Evolutionary conservation across 30 jellyfish, hydroid and myxozoan genomes (phyloP).

Genomic region (Chironex yamaguchii): DNA sequence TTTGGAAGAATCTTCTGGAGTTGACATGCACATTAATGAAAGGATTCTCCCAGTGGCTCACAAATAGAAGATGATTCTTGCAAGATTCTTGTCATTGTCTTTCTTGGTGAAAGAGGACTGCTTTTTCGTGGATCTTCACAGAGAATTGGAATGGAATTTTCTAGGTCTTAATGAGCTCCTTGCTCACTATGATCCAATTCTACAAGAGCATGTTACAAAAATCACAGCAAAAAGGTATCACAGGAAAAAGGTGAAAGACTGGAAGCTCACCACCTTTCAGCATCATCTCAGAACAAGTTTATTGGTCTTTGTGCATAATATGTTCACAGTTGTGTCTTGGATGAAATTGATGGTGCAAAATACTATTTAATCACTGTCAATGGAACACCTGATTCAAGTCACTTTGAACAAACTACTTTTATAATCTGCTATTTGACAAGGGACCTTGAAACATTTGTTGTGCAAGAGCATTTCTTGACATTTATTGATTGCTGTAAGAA

Average conservation of each 20-base stretch:
- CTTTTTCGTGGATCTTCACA: conserved; percentile 67
- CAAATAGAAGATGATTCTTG: conserved; percentile 60
- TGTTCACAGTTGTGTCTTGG: not conserved
- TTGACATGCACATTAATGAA: conserved; percentile 41
- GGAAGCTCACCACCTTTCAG: conserved; percentile 65
- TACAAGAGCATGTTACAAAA: conserved; percentile 1
- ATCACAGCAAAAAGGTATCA: conserved; percentile 48
- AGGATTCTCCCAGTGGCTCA: conserved; percentile 61
- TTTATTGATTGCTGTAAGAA: conserved; percentile 68
- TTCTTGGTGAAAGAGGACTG: conserved; percentile 52
- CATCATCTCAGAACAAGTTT: conserved; percentile 31
- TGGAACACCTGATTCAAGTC: not conserved
- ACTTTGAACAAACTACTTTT: not conserved
- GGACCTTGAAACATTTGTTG: not conserved
- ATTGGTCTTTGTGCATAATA: not conserved
- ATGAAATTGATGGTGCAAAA: not conserved
- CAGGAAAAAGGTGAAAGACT: conserved; percentile 63
- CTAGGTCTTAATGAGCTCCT: not conserved
- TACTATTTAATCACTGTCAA: not conserved
- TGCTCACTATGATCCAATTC: not conserved
- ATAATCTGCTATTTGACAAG: not conserved
- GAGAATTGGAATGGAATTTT: conserved; percentile 51
- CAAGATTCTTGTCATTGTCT: conserved; percentile 27
- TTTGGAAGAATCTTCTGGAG: conserved; percentile 3
- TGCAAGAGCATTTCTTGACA: conserved; percentile 31